Percentiles rank a stretch among this genome's conserved stretches.
Evolutionary conservation across 2,888 invertebrate genomes (phyloP).

Genomic region (Drosophila infuscata): DNA sequence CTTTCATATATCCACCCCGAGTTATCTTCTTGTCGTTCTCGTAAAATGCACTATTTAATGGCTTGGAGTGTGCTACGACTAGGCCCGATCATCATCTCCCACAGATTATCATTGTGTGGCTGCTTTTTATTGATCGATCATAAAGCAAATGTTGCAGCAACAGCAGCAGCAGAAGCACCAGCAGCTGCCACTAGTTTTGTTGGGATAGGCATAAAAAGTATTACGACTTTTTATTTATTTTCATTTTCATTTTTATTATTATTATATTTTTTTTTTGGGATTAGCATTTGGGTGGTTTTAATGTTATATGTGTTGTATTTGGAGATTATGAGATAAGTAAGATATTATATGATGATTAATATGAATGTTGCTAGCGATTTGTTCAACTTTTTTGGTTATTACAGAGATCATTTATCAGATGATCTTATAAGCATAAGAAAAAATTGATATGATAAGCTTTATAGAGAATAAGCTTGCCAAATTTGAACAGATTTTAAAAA

Average conservation of each 20-base stretch:
- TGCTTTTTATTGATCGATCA: constrained; percentile 57
- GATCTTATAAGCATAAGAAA: not conserved
- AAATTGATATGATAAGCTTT: not conserved
- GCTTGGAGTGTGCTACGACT: constrained; percentile 58
- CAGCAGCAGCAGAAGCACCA: not conserved
- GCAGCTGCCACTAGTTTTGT: constrained; percentile 35
- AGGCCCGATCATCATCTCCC: constrained; percentile 44
- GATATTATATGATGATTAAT: not conserved
- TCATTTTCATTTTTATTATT: not conserved
- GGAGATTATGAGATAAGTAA: not conserved
- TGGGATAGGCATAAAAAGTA: constrained; percentile 4
- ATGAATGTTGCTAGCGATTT: not conserved
- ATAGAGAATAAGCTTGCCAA: not conserved
- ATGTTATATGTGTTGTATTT: not conserved
- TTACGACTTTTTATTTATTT: not conserved
- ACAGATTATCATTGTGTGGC: constrained; percentile 44
- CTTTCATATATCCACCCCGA: constrained; percentile 46
- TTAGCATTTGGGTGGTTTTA: not conserved
- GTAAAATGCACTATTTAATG: constrained; percentile 72
- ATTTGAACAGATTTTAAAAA: not conserved
- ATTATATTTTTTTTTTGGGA: not conserved
- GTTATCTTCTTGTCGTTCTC: constrained; percentile 37
- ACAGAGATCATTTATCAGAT: not conserved
- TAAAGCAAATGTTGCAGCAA: constrained; percentile 9
- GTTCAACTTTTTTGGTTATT: not conserved